Percentiles rank a stretch among this genome's conserved stretches.
These are phyloP conservation scores for Diadromus collaris DNA, from an alignment of 2,888 invertebrate genomes.

Conservation along the genomic window DNA sequence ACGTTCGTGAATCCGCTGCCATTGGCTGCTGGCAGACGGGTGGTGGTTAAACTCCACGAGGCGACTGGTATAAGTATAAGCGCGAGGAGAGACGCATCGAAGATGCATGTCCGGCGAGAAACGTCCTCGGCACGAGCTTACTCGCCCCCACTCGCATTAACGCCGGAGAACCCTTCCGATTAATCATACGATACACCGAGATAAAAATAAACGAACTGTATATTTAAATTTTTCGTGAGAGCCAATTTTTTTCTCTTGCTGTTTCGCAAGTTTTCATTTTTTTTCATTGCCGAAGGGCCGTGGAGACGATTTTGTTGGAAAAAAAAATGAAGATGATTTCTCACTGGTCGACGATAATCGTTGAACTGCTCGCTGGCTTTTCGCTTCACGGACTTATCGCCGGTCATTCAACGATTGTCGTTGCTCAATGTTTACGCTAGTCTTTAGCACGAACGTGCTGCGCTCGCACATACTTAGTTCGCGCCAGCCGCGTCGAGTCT, in stretches of 20 bases:
- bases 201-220: background rate
- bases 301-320: background rate
- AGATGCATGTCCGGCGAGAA: slow-evolving; percentile 12
- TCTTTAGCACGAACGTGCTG: slow-evolving; percentile 49
- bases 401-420: slow-evolving; percentile 15
- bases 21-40: slow-evolving; percentile 1
- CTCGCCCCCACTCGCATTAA: slow-evolving; percentile 1
- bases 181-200: slow-evolving; percentile 1
- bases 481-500: slow-evolving; percentile 19
- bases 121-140: slow-evolving; percentile 19
- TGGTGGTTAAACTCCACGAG: slow-evolving; percentile 6
- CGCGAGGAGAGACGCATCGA: slow-evolving; percentile 14
- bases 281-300: background rate
- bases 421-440: slow-evolving; percentile 39
- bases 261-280: background rate
- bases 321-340: slow-evolving; percentile 4
- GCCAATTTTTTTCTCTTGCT: slow-evolving; percentile 10
- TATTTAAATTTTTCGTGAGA: background rate
- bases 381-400: slow-evolving; percentile 5
- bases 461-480: slow-evolving; percentile 45
- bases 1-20: slow-evolving; percentile 16
- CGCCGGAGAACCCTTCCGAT: slow-evolving; percentile 1
- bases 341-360: background rate
- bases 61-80: background rate
- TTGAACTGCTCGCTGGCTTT: background rate